Base-by-base conservation (phyloP, 2,888 invertebrate species). In the Machimus rusticus region DNA sequence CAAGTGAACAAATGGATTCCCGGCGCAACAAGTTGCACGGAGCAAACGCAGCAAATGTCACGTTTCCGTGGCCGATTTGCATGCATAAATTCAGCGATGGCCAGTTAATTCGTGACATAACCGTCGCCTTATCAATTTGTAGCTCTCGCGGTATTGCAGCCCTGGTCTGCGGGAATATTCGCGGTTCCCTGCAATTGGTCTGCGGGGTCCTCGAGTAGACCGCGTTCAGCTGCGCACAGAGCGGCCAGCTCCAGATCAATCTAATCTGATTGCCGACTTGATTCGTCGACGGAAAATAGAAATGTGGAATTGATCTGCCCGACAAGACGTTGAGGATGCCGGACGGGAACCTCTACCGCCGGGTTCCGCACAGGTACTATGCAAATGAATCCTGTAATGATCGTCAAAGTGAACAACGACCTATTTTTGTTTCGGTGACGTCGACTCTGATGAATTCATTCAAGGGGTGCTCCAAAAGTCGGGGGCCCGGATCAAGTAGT, bases 91-190 rank as follows among this genome's bases (percentile, higher is more conserved):
- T 88, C 88, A 87, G 84, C 88, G 88, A 88, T 88, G 88, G 88
- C 86, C 88, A 88, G 88, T 88, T 88, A 87, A 88, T 88, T 88
- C 88, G 88, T 88, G 88, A 88, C 88, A 88, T 88, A 88, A 88
- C 88, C 88, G 74, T 84, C 88, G 87, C 76, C 88, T 88, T 88
- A 88, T 88, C 88, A 88, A 88, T 88, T 88, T 88, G 88, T 88
- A 87, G 84, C 87, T 84, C 66, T 84, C 74, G 74, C 74, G 66
- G 84, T 37, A 55, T 37, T 66, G n/a, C n/a, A 43, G 66, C 66
- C 66, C 1, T 16, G 23, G 28, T 9, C 23, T 9, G 23, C 9
- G 57, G 19, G 9, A 5, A 19, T 57, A 14, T 46, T 14, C 46
- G 46, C 5, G n/a, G 23, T 23, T 66, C 28, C 66, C 66, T 66